phyloP scores from a whole-genome alignment of 2,888 invertebrate species.

The Gibbula magus region DNA sequence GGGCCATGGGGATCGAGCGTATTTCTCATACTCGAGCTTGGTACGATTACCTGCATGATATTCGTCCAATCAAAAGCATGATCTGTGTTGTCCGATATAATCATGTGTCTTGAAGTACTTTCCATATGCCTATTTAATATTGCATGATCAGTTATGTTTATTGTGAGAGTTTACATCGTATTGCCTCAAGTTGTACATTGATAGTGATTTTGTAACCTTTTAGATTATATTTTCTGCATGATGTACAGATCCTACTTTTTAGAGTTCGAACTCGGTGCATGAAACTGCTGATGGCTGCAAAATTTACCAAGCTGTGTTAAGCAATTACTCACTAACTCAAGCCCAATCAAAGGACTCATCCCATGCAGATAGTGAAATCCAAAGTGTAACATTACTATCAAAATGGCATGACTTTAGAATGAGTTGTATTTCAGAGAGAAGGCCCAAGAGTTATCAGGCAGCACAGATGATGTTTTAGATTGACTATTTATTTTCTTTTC shows the following conservation, averaged over 20 bases:
- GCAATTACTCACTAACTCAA: no score
- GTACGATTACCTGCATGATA: conserved; percentile 38
- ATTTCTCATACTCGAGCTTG: conserved; percentile 58
- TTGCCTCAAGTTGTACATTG: neutral
- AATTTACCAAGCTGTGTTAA: no score
- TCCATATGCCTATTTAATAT: no score
- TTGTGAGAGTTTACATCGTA: neutral
- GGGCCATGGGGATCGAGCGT: conserved; percentile 77
- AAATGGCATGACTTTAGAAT: no score
- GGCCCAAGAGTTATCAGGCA: no score
- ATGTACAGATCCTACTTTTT: no score
- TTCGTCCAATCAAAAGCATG: neutral
- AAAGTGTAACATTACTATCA: no score
- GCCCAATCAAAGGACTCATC: neutral
- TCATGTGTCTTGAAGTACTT: neutral
- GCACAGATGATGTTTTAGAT: no score
- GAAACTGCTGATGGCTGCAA: no score
- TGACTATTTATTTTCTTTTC: neutral
- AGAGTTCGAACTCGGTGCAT: no score
- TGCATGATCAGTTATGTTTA: no score
- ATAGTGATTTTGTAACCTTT: neutral
- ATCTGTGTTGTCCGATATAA: neutral
- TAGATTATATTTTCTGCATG: neutral
- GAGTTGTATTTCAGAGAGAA: no score
- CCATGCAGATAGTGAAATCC: neutral